Conservation (phyloP, 2,113 vertebrate genomes). For the Campylorhamphus procurvoides region DNA sequence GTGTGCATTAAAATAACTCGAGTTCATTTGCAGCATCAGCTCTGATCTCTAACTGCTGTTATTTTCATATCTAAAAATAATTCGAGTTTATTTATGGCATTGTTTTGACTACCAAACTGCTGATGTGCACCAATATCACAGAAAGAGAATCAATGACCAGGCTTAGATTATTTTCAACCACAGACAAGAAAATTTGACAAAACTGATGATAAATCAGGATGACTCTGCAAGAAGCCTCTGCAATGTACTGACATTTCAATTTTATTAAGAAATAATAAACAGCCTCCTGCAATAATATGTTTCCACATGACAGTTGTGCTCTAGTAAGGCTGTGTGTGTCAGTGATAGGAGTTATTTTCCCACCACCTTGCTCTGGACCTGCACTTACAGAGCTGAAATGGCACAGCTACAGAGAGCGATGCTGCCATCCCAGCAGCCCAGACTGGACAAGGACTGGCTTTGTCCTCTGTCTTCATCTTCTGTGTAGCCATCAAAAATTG, state of each 20-base stretch:
- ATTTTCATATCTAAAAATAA: slow-evolving; percentile 48
- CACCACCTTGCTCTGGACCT: background rate
- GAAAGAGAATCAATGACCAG: slow-evolving; percentile 12
- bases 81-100: slow-evolving; percentile 18
- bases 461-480: background rate
- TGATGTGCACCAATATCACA: slow-evolving; percentile 7
- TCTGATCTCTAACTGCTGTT: slow-evolving; percentile 23
- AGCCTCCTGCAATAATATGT: background rate
- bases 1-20: slow-evolving; percentile 21
- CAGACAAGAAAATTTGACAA: background rate
- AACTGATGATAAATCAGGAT: background rate
- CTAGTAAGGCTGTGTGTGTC: background rate
- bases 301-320: background rate
- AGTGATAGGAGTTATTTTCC: background rate
- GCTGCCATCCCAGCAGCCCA: background rate
- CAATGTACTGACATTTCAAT: background rate
- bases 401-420: accelerated
- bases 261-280: slow-evolving; percentile 31
- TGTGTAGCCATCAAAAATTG: background rate
- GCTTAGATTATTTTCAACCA: background rate
- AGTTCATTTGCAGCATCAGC: slow-evolving; percentile 8
- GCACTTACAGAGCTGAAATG: background rate
- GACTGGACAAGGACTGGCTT: background rate
- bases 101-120: slow-evolving; percentile 58
- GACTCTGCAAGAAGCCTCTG: background rate